Evolutionary conservation across 37 sponge, comb jelly and placozoan species (phyloP), one percentile per base, ranked within the genome.

Genomic region (Axinella damicornis): DNA sequence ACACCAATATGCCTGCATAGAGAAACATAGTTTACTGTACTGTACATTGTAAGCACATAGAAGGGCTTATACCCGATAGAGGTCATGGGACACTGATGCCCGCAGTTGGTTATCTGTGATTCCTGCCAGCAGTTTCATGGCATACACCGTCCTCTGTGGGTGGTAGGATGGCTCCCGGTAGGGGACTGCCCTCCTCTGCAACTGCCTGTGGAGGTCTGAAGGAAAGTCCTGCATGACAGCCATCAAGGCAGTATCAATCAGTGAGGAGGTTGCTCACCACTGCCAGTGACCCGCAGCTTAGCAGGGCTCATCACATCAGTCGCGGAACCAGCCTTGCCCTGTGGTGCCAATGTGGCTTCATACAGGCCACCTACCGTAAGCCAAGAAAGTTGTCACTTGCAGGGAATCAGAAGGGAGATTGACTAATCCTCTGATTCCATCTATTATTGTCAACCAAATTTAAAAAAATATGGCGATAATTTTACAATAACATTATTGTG

Each of bases 271-370:
- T 31, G 24, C 79, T 54, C 13, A 88, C 95, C 95, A 81, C 82
- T 33, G 16, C 60, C 77, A 21, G 32, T 37, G 12, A 94, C 62
- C 37, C 53, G 31, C 17, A 81, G 87, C 65, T 94, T 97, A 0
- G 92, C 71, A n/a, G 74, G 71, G 40, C 77, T 53, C 97, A 97
- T 94, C 5, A 92, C 92, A 76, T 89, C 88, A 5, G 84, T 90
- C 15, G 97, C 92, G 24, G 97, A 97, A 18, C 95, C 95, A 4
- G 24, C 88, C 38, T 77, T 91, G 15, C 97, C 97, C 79, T 97
- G 97, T 6, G 92, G 82, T 14, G 97, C 97, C 21, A 41, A 25
- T 38, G 92, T 92, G 11, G 53, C 83, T 58, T 89, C 81, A 72
- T 97, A 97, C 31, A 97, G 71, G 34, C 97, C 97, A 17, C 92